Evolutionary conservation across 2,113 vertebrate genomes (phyloP), one percentile per base, ranked within the genome.

Genomic region (Mastomys coucha): DNA sequence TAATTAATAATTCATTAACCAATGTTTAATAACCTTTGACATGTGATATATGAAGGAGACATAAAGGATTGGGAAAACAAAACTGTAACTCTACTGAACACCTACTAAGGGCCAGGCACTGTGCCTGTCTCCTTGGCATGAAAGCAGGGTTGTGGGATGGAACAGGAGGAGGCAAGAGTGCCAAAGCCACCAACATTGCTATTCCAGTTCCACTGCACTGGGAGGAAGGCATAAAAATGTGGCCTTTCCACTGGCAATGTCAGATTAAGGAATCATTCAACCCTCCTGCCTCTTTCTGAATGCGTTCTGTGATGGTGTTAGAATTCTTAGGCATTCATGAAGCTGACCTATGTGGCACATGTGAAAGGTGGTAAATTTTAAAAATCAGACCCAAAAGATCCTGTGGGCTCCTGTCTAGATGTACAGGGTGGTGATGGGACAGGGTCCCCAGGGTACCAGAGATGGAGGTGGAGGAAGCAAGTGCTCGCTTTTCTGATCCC

Each of bases 1-100:
- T 94, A 87, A 89, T 93, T 84, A 95, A 81, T 60, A 49, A 31
- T 88, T 51, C 60, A 73, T 93, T 92, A 90, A 67, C 49, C 63
- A 45, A 63, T 72, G 26, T 88, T 95, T 85, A 42, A 67, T 86
- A 87, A 84, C 45, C 51, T 53, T 56, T 60, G 33, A 87, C 17
- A 10, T 28, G 72, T 75, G 67, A 42, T 8, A 1, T 36, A 58
- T 84, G 60, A 89, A 31, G 31, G 58, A 75, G 70, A 95, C 42
- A 81, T 84, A 78, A 65, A 63, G 63, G 76, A 75, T 31, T 14
- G 49, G 8, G 67, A 39, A 92, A 84, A 26, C 17, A 51, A 93
- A 93, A 60, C 24, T 58, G 36, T 0, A 9, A 53, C 9, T 82
- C 76, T 67, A 22, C 26, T 75, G 14, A 81, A 42, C 7, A 63